Base-by-base conservation (phyloP, 1,140 invertebrate genomes). In the Chrysomallon squamiferum region DNA sequence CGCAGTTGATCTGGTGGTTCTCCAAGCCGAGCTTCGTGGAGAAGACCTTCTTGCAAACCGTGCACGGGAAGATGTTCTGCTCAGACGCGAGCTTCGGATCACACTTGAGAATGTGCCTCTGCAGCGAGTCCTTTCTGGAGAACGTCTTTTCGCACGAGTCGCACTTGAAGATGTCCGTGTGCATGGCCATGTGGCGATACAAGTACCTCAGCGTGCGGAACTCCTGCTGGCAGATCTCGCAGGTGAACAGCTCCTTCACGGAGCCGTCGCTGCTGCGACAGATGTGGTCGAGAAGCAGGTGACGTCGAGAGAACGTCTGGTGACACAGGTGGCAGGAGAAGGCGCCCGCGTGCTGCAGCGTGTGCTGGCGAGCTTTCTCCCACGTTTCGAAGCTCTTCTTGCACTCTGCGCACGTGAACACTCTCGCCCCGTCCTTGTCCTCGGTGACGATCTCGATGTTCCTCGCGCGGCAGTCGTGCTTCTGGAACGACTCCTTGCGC, bases 221-320 rank as follows among this genome's bases (percentile, higher is more conserved):
- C 11, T 72, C 71, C 67, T 88, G 88, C 25, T 85, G 74, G 73
- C 88, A 89, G 61, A 89, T 88, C 76, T 89, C 88, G 81, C 88
- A 89, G 29, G 63, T 57, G 66, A 66, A 74, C 7, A 41, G 30
- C 22, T 52, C 59, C 9, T 61, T 61, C 20, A 2, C 29, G 11
- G 33, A 25, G 3, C 45, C 30, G 20, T 61, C n/a, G 18, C 3
- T 38, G 47, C 38, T 45, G 30, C 35, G 22, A 65, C 68, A 69
- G 11, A 33, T 47, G 38, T 69, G 68, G 13, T 64, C 62, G 18
- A 57, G 38, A 27, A 69, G 57, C 20, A 69, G 57, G 30, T 69
- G 68, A 29, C 68, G 65, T 11, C 66, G 60, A 22, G 69, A 62
- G 43, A 76, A 79, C 5, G 62, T 49, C 15, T 66, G 52, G 5